phyloP scores from a whole-genome alignment of 2,113 vertebrate genomes.

The Oncorhynchus tshawytscha region DNA sequence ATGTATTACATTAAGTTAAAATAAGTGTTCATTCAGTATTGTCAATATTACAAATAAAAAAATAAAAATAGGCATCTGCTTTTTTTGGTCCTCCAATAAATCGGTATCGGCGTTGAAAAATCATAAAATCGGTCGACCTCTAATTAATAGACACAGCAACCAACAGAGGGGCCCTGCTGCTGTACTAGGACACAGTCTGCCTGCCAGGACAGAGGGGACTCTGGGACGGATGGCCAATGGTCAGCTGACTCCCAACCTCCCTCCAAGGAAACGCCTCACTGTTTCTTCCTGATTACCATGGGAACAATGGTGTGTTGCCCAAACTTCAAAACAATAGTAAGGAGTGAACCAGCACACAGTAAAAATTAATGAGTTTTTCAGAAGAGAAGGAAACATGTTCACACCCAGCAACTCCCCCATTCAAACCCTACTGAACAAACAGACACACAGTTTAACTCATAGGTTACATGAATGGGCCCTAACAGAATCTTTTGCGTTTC shows the following conservation, averaged over 20 bases:
- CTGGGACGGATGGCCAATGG: conserved; percentile 18
- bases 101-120: too few relatives aligned
- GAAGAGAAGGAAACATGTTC: conserved; percentile 27
- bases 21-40: too few relatives aligned
- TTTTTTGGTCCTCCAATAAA: too few relatives aligned
- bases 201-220: conserved; percentile 27
- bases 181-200: conserved; percentile 16
- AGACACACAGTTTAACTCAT: conserved; percentile 12
- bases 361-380: conserved; percentile 31
- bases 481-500: not conserved
- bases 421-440: conserved; percentile 16
- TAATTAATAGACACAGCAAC: not conserved
- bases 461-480: not conserved
- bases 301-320: conserved; percentile 60
- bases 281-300: conserved; percentile 74
- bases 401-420: conserved; percentile 24
- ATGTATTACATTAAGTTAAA: too few relatives aligned
- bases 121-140: too few relatives aligned
- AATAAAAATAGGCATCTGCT: too few relatives aligned
- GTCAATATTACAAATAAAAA: too few relatives aligned
- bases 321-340: conserved; percentile 45
- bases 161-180: not conserved
- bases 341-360: conserved; percentile 21
- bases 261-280: conserved; percentile 64
- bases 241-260: conserved; percentile 45